Conservation (phyloP, 2,113 vertebrate species). For the Bufo gargarizans region DNA sequence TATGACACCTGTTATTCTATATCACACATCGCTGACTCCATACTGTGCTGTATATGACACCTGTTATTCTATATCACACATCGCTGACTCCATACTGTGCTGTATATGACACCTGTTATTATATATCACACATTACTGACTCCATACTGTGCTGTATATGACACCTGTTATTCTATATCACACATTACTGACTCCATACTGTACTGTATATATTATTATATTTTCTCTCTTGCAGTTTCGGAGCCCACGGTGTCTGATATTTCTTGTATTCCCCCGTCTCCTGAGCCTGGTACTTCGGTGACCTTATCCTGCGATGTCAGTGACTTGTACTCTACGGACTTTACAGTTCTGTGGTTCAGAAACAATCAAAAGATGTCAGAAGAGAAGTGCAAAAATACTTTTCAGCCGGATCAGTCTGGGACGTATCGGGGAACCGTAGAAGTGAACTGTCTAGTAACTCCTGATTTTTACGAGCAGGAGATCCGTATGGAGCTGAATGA, state of each 20-base stretch:
- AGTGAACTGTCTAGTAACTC: not conserved
- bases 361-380: not conserved
- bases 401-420: constrained; percentile 26
- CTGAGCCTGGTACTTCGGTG: constrained; percentile 18
- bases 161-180: too few relatives aligned
- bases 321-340: constrained; percentile 10
- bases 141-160: too few relatives aligned
- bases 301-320: constrained; percentile 42
- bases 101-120: too few relatives aligned
- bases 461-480: not conserved
- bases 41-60: too few relatives aligned
- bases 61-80: too few relatives aligned
- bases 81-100: too few relatives aligned
- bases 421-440: not conserved
- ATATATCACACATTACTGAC: too few relatives aligned
- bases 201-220: not conserved
- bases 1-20: too few relatives aligned
- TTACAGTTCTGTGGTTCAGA: constrained; percentile 40
- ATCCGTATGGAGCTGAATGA: constrained; percentile 37
- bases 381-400: too few relatives aligned
- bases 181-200: too few relatives aligned
- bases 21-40: too few relatives aligned
- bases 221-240: constrained; percentile 45
- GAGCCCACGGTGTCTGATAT: constrained; percentile 43
- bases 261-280: constrained; percentile 17